Conservation (phyloP, 2,797 vertebrate genomes). For the Myotis pilosus region DNA sequence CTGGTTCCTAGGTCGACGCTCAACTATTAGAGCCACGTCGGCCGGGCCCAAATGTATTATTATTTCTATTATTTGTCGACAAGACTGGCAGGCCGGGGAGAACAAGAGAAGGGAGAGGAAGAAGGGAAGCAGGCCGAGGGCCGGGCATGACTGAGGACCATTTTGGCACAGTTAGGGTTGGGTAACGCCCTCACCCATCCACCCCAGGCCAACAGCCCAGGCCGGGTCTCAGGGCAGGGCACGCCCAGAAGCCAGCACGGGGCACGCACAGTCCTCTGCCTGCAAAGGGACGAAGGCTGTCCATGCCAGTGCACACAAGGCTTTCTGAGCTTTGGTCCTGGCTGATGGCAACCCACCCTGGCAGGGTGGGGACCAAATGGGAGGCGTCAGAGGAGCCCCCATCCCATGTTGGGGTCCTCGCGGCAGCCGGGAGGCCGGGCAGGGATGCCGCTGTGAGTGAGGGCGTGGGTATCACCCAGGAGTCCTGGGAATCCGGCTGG, state of each 20-base stretch:
- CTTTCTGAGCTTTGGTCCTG: neutral
- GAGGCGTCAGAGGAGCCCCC: neutral
- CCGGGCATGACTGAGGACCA: neutral
- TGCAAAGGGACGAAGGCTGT: neutral
- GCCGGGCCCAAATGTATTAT: neutral
- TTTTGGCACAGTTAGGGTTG: neutral
- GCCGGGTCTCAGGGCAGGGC: neutral
- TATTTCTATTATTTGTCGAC: neutral
- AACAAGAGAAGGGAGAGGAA: neutral
- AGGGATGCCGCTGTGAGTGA: neutral
- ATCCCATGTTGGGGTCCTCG: neutral
- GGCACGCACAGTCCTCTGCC: neutral
- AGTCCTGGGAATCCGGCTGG: neutral
- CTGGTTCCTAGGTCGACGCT: too few species aligned
- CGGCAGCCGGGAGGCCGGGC: neutral
- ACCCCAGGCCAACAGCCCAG: neutral
- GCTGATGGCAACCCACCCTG: neutral
- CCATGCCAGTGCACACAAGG: neutral
- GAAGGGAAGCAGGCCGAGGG: neutral
- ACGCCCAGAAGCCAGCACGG: rapidly evolving
- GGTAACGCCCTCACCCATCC: neutral
- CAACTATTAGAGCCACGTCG: too few species aligned
- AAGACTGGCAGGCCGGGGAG: neutral
- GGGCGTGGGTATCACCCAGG: neutral
- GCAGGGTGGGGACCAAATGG: neutral